Conservation (phyloP, 1,140 invertebrate species). For the Antheraea pernyi region DNA sequence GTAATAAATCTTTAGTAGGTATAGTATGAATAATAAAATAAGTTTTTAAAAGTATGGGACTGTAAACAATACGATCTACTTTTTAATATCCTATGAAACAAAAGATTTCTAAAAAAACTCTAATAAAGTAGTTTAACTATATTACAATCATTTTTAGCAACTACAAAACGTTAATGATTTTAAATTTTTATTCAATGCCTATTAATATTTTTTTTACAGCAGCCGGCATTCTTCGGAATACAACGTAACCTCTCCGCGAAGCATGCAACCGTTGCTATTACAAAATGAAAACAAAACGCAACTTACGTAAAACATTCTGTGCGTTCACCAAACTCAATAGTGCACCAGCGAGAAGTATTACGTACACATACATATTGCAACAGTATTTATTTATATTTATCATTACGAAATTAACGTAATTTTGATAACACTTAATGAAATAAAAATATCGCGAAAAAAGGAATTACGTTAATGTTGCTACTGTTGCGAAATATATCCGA, state of each 20-base stretch:
- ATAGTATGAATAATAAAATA: too few relatives aligned
- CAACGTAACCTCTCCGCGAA: background rate
- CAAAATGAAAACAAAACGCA: slow-evolving; percentile 11
- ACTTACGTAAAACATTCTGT: slow-evolving; percentile 14
- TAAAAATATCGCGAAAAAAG: slow-evolving; percentile 11
- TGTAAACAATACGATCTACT: too few relatives aligned
- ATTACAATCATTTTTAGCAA: too few relatives aligned
- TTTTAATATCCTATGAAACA: too few relatives aligned
- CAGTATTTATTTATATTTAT: background rate
- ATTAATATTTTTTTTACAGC: background rate
- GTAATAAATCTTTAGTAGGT: too few relatives aligned
- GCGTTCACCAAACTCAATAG: slow-evolving; percentile 6
- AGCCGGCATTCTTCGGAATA: background rate
- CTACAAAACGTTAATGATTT: too few relatives aligned
- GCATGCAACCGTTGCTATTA: slow-evolving; percentile 1
- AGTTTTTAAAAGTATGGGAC: too few relatives aligned
- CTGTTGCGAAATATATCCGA: slow-evolving; percentile 3
- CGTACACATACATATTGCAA: slow-evolving; percentile 6
- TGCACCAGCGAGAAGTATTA: slow-evolving; percentile 3
- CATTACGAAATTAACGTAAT: background rate
- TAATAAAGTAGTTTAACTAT: too few relatives aligned
- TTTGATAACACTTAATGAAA: background rate
- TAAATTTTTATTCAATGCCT: too few relatives aligned
- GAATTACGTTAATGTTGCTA: background rate
- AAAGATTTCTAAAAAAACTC: too few relatives aligned